A percentile compares a stretch with the other conserved stretches of the same genome.
phyloP scores from a whole-genome alignment of 1,140 invertebrate genomes.

The Papilio polyxenes region DNA sequence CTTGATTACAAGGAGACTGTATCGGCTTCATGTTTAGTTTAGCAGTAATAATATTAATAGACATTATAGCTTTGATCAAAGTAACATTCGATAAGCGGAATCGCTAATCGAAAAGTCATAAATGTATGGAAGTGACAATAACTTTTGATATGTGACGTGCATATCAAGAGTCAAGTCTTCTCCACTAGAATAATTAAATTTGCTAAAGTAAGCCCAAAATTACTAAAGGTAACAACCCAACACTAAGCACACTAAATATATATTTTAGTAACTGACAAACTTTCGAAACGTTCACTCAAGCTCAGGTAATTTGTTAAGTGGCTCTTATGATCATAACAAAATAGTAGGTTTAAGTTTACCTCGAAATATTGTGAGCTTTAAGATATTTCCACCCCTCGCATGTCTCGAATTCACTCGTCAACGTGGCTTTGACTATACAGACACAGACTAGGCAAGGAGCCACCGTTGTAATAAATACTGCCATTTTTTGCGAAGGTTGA shows the following conservation, averaged over 20 bases:
- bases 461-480: neutral
- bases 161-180: no score
- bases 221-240: neutral
- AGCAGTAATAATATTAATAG: neutral
- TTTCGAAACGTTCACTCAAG: conserved; percentile 4
- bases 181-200: no score
- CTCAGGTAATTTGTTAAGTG: conserved; percentile 23
- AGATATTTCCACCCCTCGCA: conserved; percentile 16
- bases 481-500: neutral
- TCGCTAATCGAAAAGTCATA: no score
- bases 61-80: neutral
- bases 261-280: neutral
- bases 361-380: conserved; percentile 16
- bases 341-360: conserved; percentile 7
- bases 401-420: conserved; percentile 22
- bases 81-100: no score
- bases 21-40: neutral
- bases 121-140: no score
- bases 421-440: neutral
- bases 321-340: conserved; percentile 22
- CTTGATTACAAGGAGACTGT: neutral
- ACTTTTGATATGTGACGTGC: neutral
- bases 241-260: neutral
- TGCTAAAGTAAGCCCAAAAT: neutral
- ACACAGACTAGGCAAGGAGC: neutral